A percentile compares a stretch with the other conserved stretches of the same genome.
These are phyloP conservation scores for Agriotes lineatus DNA, from an alignment of 2,888 invertebrate genomes.

Conservation along the genomic window DNA sequence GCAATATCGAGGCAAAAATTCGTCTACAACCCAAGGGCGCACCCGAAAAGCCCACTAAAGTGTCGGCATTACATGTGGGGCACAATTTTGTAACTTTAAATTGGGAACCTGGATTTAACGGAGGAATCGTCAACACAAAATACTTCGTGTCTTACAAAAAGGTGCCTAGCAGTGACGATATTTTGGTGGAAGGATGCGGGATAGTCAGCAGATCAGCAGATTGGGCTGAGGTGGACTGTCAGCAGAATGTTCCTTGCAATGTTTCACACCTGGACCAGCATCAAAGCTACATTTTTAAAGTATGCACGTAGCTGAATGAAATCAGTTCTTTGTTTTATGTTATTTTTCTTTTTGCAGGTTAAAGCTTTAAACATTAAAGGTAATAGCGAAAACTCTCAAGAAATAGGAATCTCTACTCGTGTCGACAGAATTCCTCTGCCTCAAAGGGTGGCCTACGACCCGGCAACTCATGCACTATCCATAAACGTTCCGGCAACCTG, in stretches of 20 bases:
- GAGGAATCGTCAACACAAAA: constrained; percentile 87
- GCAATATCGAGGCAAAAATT: constrained; percentile 81
- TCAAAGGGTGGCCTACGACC: constrained; percentile 86
- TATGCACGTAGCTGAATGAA: constrained; percentile 58
- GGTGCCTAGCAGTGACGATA: constrained; percentile 73
- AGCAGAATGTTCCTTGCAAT: constrained; percentile 88
- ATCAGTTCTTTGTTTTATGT: constrained; percentile 20
- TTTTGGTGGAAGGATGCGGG: constrained; percentile 73
- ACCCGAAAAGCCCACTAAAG: constrained; percentile 84
- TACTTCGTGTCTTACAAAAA: constrained; percentile 88
- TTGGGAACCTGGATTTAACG: constrained; percentile 94
- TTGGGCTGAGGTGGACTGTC: constrained; percentile 89
- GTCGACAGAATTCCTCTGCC: constrained; percentile 88
- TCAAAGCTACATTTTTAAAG: constrained; percentile 88
- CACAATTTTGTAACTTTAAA: constrained; percentile 83
- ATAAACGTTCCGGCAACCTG: constrained; percentile 86
- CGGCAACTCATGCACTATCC: constrained; percentile 79
- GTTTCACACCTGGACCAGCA: constrained; percentile 88
- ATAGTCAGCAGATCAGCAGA: constrained; percentile 72
- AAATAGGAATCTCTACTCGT: constrained; percentile 83
- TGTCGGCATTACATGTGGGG: constrained; percentile 80
- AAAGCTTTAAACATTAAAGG: constrained; percentile 91
- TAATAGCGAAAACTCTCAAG: constrained; percentile 88
- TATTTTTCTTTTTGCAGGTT: constrained; percentile 66
- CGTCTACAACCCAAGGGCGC: constrained; percentile 87